phyloP scores from a whole-genome alignment of 2,797 vertebrate genomes.

The Tapera naevia region DNA sequence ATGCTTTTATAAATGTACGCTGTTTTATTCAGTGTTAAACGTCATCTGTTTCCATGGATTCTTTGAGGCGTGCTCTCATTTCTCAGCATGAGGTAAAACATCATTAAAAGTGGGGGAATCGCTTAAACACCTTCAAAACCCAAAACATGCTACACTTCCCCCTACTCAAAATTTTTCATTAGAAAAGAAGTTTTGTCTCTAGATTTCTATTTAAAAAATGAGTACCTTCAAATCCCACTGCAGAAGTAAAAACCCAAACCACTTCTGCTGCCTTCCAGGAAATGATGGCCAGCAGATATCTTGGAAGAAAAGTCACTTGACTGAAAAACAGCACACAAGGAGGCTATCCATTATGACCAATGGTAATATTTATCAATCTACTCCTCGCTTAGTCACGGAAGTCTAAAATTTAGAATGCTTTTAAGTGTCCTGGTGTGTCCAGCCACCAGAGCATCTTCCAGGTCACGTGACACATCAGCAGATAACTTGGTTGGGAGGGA shows the following conservation, averaged over 20 bases:
- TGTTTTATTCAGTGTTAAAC: background rate
- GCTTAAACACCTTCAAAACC: background rate
- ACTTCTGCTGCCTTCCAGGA: background rate
- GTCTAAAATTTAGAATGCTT: background rate
- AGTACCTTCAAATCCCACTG: background rate
- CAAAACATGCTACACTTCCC: accelerated
- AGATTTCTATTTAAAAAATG: background rate
- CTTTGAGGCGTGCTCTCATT: background rate
- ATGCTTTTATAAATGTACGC: background rate
- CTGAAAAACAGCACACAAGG: background rate
- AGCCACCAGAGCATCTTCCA: background rate
- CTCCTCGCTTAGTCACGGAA: background rate
- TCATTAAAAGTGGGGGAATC: background rate
- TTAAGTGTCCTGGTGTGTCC: background rate
- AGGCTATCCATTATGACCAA: background rate
- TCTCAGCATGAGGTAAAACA: background rate
- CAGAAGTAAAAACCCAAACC: background rate
- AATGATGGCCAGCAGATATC: background rate
- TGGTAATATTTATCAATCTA: background rate
- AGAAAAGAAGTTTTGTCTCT: background rate
- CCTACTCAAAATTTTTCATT: background rate
- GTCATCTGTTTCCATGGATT: background rate
- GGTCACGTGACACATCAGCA: background rate
- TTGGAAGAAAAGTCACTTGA: background rate
- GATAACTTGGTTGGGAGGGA: background rate